Conservation (phyloP, 92 coral and sea anemone species). For the Palythoa grandiflora region DNA sequence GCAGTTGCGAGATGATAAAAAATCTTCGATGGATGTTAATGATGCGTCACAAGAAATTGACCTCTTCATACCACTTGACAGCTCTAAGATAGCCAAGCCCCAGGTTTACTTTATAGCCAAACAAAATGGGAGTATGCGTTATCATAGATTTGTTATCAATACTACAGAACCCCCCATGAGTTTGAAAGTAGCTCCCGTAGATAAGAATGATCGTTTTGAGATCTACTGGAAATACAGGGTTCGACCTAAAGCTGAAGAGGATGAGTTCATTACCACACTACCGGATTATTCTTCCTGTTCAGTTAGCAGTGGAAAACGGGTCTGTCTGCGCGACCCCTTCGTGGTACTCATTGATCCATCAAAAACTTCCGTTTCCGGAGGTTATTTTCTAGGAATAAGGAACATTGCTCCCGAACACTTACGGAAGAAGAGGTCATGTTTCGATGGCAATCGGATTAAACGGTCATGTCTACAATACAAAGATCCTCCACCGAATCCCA, state of each 20-base stretch:
- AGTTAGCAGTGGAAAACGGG: background rate
- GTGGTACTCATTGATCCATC: constrained; percentile 36
- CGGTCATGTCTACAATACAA: constrained; percentile 59
- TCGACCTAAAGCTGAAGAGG: constrained; percentile 35
- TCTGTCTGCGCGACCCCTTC: constrained; percentile 46
- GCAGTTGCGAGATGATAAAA: constrained; percentile 37
- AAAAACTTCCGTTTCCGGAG: constrained; percentile 33
- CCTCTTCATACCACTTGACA: constrained; percentile 51
- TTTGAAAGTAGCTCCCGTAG: constrained; percentile 30
- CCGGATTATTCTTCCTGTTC: constrained; percentile 54
- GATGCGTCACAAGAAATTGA: constrained; percentile 37
- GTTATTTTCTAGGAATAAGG: constrained; percentile 54
- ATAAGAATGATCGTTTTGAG: constrained; percentile 6
- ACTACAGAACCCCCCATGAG: constrained; percentile 45
- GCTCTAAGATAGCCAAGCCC: constrained; percentile 27
- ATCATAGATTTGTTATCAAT: constrained; percentile 55
- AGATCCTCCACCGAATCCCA: constrained; percentile 52
- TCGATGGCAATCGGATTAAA: constrained; percentile 41
- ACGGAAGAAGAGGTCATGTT: constrained; percentile 52
- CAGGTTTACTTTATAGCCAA: constrained; percentile 45
- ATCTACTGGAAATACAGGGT: constrained; percentile 47
- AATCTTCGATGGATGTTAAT: constrained; percentile 17
- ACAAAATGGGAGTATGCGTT: constrained; percentile 60
- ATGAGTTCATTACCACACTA: constrained; percentile 41
- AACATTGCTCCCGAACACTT: constrained; percentile 7